Conservation (phyloP, 2,888 invertebrate species). For the Dynastes tityus region DNA sequence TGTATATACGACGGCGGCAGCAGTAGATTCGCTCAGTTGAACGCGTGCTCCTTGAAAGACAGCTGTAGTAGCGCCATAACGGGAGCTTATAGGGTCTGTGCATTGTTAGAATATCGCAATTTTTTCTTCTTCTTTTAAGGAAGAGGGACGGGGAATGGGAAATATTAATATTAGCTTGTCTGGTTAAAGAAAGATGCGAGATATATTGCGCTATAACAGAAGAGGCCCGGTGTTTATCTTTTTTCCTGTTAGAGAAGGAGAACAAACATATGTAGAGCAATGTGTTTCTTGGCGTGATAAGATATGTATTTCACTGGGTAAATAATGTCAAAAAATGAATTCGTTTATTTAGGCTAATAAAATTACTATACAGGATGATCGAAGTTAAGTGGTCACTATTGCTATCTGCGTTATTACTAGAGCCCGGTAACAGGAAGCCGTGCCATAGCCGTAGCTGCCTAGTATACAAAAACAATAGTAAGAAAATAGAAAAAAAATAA, state of each 20-base stretch:
- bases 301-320: constrained; percentile 17
- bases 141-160: background rate
- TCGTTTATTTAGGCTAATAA: background rate
- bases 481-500: no score
- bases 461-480: no score
- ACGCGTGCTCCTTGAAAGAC: constrained; percentile 37
- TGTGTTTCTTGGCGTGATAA: constrained; percentile 22
- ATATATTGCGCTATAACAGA: background rate
- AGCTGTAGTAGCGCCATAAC: constrained; percentile 40
- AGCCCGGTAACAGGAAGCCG: no score
- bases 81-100: constrained; percentile 35
- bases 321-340: constrained; percentile 19
- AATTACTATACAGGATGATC: background rate
- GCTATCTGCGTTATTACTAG: no score
- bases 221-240: constrained; percentile 34
- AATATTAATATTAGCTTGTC: background rate
- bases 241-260: constrained; percentile 16
- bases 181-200: background rate
- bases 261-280: constrained; percentile 17
- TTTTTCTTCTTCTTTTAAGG: constrained; percentile 25
- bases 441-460: no score
- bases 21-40: constrained; percentile 14
- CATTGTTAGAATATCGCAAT: constrained; percentile 38
- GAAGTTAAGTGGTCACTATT: no score
- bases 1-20: background rate